Conservation (phyloP, 2,888 invertebrate genomes). For the Zaprionus lineosus region DNA sequence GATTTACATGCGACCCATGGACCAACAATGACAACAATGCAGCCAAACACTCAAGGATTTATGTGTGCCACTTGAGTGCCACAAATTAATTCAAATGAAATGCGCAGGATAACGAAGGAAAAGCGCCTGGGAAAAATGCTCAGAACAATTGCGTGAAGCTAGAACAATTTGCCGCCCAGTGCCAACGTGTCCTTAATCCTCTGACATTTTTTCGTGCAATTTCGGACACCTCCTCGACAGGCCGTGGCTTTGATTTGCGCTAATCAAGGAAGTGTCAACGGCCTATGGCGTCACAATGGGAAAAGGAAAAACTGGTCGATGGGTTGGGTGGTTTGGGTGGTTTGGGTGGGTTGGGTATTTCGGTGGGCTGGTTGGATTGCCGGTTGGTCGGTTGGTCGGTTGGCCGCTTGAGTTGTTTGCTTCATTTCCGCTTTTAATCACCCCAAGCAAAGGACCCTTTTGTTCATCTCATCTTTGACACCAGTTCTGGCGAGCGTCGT, state of each 20-base stretch:
- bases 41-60: conserved; percentile 50
- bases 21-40: no score
- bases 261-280: conserved; percentile 74
- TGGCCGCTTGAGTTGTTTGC: conserved; percentile 27
- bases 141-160: conserved; percentile 25
- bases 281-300: conserved; percentile 31
- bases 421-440: conserved; percentile 75
- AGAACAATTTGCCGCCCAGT: conserved; percentile 31
- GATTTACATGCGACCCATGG: no score
- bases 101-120: conserved; percentile 30
- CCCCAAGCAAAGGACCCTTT: conserved; percentile 36
- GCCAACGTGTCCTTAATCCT: conserved; percentile 55
- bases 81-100: conserved; percentile 80
- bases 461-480: conserved; percentile 62
- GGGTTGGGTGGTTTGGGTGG: conserved; percentile 19
- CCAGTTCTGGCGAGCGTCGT: conserved; percentile 29
- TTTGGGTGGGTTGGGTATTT: no score
- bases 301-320: conserved; percentile 27
- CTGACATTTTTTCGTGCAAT: conserved; percentile 65
- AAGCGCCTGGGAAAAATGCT: conserved; percentile 9
- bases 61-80: conserved; percentile 78
- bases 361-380: conserved; percentile 9
- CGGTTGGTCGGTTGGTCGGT: conserved; percentile 11
- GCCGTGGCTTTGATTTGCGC: conserved; percentile 63
- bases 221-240: conserved; percentile 64